phyloP scores from a whole-genome alignment of 2,113 vertebrate species.

The Gavia stellata region DNA sequence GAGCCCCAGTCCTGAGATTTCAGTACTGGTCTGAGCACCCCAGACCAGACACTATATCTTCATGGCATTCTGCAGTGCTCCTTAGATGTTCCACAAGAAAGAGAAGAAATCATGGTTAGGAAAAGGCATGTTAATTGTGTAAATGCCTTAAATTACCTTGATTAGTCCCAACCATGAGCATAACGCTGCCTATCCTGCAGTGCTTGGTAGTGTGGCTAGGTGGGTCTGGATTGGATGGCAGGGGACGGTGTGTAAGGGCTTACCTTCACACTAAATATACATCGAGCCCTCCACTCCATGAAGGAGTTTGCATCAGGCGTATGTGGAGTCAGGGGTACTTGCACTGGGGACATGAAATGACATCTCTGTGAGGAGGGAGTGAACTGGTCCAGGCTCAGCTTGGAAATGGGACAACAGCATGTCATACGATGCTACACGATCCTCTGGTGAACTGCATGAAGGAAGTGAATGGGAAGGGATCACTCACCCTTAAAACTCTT shows the following conservation, averaged over 20 bases:
- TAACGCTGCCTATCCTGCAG: background rate
- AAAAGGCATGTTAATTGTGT: background rate
- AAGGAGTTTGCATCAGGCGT: background rate
- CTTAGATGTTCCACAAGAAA: background rate
- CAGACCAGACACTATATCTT: background rate
- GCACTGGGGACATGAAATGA: background rate
- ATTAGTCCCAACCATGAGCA: background rate
- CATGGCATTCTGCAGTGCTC: background rate
- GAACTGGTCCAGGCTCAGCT: background rate
- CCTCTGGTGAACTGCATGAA: background rate
- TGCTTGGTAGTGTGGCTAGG: background rate
- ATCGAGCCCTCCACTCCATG: fast-evolving
- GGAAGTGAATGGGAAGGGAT: background rate
- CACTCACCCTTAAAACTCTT: background rate
- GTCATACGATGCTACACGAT: fast-evolving
- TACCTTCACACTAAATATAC: background rate
- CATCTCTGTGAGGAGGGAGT: background rate
- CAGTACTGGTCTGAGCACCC: background rate
- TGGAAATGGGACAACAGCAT: background rate
- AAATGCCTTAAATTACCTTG: background rate
- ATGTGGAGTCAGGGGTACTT: background rate
- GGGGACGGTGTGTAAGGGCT: background rate
- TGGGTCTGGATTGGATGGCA: background rate
- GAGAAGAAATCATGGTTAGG: background rate
- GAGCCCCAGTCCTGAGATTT: background rate